These are phyloP conservation scores for Helicoverpa zea DNA, from an alignment of 1,140 invertebrate species.

Conservation along the genomic window DNA sequence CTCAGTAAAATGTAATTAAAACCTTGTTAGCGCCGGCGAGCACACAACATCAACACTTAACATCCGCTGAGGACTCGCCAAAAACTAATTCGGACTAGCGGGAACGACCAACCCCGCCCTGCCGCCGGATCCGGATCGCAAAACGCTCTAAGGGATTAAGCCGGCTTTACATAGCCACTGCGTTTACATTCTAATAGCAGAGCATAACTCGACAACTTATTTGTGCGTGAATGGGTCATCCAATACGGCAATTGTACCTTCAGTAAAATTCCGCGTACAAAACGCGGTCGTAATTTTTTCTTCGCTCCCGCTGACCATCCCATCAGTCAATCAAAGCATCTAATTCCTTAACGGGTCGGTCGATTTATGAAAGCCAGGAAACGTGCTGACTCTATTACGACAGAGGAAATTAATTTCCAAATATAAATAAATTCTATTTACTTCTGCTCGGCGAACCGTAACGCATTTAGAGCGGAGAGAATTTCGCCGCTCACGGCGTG, in stretches of 20 bases:
- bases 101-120: conserved; percentile 18
- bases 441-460: conserved; percentile 80
- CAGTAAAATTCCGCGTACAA: neutral
- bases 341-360: conserved; percentile 65
- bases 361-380: conserved; percentile 65
- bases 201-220: conserved; percentile 43
- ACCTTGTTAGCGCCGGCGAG: conserved; percentile 70
- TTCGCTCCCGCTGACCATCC: neutral
- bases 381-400: conserved; percentile 74
- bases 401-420: conserved; percentile 82
- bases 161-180: conserved; percentile 49
- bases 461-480: conserved; percentile 79
- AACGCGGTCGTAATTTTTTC: neutral
- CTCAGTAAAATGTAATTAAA: conserved; percentile 76
- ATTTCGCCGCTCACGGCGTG: conserved; percentile 65
- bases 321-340: conserved; percentile 38
- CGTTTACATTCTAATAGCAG: conserved; percentile 56
- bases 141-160: conserved; percentile 60
- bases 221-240: conserved; percentile 15
- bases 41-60: conserved; percentile 70
- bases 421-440: conserved; percentile 85
- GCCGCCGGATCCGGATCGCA: conserved; percentile 48
- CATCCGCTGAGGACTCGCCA: conserved; percentile 58
- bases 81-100: conserved; percentile 65
- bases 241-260: neutral